Conservation (phyloP, 2,113 vertebrate species). For the Eretmochelys imbricata region DNA sequence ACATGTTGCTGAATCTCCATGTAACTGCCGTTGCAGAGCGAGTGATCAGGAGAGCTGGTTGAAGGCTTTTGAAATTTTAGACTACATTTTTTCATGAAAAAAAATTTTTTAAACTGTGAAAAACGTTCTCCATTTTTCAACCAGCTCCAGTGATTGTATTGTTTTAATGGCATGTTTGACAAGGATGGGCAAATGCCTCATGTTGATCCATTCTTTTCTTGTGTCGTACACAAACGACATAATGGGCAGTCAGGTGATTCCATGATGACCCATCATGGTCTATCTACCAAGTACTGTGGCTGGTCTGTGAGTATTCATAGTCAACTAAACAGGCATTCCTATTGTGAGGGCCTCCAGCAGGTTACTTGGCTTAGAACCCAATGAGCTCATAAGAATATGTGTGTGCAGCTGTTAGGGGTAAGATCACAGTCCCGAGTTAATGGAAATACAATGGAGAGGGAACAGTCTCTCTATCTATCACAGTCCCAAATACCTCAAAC, state of each 20-base stretch:
- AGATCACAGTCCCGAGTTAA: neutral
- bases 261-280: neutral
- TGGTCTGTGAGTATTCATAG: neutral
- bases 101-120: neutral
- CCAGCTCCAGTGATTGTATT: neutral
- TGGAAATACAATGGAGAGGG: neutral
- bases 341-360: neutral
- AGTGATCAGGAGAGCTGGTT: neutral
- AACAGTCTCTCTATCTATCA: neutral
- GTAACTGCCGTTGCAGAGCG: slow-evolving; percentile 18
- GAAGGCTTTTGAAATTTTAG: neutral
- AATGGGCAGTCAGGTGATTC: neutral
- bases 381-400: neutral
- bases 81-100: neutral
- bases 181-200: neutral
- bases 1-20: neutral
- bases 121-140: rapidly evolving
- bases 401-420: slow-evolving; percentile 20
- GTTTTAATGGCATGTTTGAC: slow-evolving; percentile 5
- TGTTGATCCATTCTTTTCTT: neutral
- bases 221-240: neutral
- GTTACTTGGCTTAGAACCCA: slow-evolving; percentile 8
- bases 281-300: neutral
- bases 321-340: neutral
- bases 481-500: neutral